phyloP scores from a whole-genome alignment of 2,113 vertebrate genomes.

The Otis tarda region DNA sequence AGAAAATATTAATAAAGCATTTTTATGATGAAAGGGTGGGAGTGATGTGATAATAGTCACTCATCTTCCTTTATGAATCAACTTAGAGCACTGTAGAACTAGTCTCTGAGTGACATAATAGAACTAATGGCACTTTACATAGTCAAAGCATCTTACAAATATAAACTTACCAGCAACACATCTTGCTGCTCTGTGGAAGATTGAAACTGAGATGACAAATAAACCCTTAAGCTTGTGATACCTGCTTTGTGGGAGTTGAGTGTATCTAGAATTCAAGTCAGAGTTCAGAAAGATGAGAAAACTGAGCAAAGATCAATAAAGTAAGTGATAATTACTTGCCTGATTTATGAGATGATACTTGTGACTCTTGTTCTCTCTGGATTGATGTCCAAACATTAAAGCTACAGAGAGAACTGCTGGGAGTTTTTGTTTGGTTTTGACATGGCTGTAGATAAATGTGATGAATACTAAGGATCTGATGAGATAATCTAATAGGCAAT shows the following conservation, averaged over 20 bases:
- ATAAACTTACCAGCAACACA: background rate
- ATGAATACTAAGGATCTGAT: background rate
- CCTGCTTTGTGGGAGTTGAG: background rate
- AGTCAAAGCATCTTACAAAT: background rate
- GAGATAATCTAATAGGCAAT: background rate
- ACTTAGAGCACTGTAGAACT: background rate
- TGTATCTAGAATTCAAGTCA: background rate
- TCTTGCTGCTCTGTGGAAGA: background rate
- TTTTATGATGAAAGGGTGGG: background rate
- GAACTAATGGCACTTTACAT: background rate
- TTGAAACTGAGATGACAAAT: background rate
- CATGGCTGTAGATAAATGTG: background rate
- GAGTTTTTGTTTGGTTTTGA: background rate
- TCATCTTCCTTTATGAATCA: background rate
- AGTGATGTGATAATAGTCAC: background rate
- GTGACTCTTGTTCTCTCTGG: background rate
- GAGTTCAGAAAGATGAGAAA: constrained; percentile 1
- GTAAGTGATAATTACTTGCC: background rate
- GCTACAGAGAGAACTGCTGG: background rate
- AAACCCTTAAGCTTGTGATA: background rate
- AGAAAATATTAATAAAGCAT: background rate
- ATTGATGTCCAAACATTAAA: background rate
- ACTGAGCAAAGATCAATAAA: background rate
- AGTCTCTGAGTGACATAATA: background rate
- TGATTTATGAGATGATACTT: background rate